Base-by-base conservation (phyloP, 1,140 invertebrate species). In the Drosophila rufa region DNA sequence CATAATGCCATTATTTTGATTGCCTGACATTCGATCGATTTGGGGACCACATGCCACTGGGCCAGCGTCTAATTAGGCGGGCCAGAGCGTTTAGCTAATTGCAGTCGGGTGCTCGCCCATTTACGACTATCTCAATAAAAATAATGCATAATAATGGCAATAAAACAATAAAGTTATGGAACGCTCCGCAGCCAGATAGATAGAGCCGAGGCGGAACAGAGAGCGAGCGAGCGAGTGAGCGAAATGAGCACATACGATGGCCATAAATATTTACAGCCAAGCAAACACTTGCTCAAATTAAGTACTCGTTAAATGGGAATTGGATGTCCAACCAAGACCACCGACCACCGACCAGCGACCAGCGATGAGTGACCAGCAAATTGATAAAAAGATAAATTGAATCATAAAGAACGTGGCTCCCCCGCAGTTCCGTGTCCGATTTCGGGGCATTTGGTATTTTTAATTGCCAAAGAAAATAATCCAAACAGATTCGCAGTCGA, bases 281-380 rank as follows among this genome's bases (percentile, higher is more conserved):
- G 79, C 84, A 90, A 89, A 89, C 84, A 89, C 84, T 89, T 89
- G 85, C 85, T 90, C 75, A 85, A 90, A 89, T 89, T 89, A 89
- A 89, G 84, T 84, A 89, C 84, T 90, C 81, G 85, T 90, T 89
- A 89, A 89, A 89, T 76, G 69, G 79, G 80, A 90, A 89, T 89
- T 90, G 85, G 83, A 90, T 81, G 70, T 81, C 77, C 51, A 55
- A 7, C 33, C 33, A 22, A 61, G 47, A 59, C 22, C 51, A 55
- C 66, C 48, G 47, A 59, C 22, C 51, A 55, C 66, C 48, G 64
- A 40, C 48, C 45, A 48, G 19, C 40, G 67, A 76, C 47, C 77
- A 51, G 15, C 43, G 33, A 48, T 46, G 58, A 78, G 69, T 70
- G 38, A 64, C 45, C 62, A 45, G 64, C 73, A 87, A 87, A 83